phyloP scores from a whole-genome alignment of 2,113 vertebrate genomes.

The Actenoides hombroni region DNA sequence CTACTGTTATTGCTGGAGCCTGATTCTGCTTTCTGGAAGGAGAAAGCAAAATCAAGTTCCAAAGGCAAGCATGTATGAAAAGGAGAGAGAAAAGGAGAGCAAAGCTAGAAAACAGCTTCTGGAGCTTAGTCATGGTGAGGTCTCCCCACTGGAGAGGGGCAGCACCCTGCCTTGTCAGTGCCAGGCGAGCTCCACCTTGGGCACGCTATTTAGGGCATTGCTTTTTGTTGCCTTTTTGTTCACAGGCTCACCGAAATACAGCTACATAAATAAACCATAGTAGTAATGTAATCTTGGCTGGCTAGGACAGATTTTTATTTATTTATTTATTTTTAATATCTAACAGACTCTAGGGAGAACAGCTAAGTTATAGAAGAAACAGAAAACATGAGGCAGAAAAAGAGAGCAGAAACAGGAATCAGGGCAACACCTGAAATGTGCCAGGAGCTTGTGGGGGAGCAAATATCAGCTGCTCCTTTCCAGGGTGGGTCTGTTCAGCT shows the following conservation, averaged over 20 bases:
- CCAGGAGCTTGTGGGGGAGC: background rate
- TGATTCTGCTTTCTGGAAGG: background rate
- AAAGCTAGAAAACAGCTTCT: background rate
- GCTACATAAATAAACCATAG: background rate
- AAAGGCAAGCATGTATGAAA: background rate
- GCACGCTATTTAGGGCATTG: background rate
- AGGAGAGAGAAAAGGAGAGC: background rate
- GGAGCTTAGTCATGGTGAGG: background rate
- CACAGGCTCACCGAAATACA: background rate
- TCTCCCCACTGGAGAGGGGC: background rate
- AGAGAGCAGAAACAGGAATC: background rate
- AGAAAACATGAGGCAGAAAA: background rate
- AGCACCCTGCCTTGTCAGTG: background rate
- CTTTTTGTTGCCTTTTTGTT: background rate
- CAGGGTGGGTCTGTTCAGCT: background rate
- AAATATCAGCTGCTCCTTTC: background rate
- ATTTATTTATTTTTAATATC: background rate
- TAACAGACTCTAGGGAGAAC: background rate
- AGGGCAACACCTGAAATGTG: background rate
- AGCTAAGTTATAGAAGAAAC: background rate
- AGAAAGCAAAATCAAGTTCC: background rate
- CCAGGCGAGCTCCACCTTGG: background rate
- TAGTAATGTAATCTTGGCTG: background rate
- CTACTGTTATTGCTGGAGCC: conserved; percentile 32
- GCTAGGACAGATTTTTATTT: background rate